Evolutionary conservation across 2,113 vertebrate species (phyloP), one percentile per base, ranked within the genome.

Genomic region (Colinus virginianus): DNA sequence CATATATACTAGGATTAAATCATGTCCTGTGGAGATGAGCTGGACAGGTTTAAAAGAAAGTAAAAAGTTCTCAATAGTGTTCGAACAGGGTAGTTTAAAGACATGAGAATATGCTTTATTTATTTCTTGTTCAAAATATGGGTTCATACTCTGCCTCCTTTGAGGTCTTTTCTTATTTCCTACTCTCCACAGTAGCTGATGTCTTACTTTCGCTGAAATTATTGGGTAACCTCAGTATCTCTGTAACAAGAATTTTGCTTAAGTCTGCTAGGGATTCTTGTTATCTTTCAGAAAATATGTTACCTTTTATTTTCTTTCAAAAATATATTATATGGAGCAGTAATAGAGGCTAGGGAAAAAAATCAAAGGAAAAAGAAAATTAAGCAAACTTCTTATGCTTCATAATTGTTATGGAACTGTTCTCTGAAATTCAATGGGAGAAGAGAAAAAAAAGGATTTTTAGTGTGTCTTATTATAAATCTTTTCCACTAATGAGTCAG

Each of bases 1-100:
- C 25, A n/a, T n/a, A 87, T 45, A 74, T 71, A 48, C 58, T 76
- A 78, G 15, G 51, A 78, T 83, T 84, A 80, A 94, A 78, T 90
- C 85, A 80, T 75, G 25, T 84, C 82, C 84, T 53, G 58, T 61
- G 51, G 75, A 87, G 69, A 76, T 87, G 22, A 88, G 46, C 45
- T 94, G 53, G 75, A 74, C 45, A 81, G 19, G 6, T 90, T 90
- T 86, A 85, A 82, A 94, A 93, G 55, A 78, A 74, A 86, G 82
- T 81, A 91, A 90, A 12, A 75, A 76, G 26, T 79, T 88, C 93
- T 94, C 78, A 87, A 55, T 43, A 85, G 51, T 20, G 38, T 86
- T 95, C 95, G 87, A 92, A 76, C 6, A 61, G 11, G 30, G 36
- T 74, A 23, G 40, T 84, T 32, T 80, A 63, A 78, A 83, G 79